Conservation (phyloP, 1,140 invertebrate species). For the Mya arenaria region DNA sequence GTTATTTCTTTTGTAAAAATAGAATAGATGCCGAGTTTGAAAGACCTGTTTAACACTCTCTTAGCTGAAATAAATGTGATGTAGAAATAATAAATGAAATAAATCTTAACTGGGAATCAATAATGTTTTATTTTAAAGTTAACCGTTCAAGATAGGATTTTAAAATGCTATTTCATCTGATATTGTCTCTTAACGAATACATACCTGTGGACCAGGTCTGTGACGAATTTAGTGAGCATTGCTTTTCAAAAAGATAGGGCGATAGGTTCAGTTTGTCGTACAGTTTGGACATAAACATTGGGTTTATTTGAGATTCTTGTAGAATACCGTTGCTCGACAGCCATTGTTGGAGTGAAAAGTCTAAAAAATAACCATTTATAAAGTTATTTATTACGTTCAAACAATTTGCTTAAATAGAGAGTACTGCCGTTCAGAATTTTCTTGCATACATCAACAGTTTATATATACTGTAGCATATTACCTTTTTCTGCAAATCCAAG, state of each 20-base stretch:
- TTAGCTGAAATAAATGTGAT: not conserved
- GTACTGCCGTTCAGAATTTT: no score
- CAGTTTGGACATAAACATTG: not conserved
- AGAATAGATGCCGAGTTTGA: no score
- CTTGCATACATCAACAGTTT: no score
- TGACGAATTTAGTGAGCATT: not conserved
- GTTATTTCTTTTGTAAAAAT: not conserved
- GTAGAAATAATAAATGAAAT: not conserved
- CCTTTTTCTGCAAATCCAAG: not conserved
- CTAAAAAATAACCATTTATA: slow-evolving; percentile 3
- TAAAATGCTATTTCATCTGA: not conserved
- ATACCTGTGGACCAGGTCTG: not conserved
- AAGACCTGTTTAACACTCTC: no score
- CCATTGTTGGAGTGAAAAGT: slow-evolving; percentile 28
- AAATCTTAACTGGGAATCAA: not conserved
- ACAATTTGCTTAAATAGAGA: no score
- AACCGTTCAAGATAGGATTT: not conserved
- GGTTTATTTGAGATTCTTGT: not conserved
- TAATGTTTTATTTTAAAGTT: not conserved
- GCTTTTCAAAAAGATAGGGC: not conserved
- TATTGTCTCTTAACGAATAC: not conserved
- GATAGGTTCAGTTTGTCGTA: not conserved
- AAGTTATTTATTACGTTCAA: no score
- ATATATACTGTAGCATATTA: not conserved
- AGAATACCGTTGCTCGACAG: not conserved